A percentile compares a stretch with the other conserved stretches of the same genome.
These are phyloP conservation scores for Poliocrania exsul DNA, from an alignment of 2,797 vertebrate species.

Conservation along the genomic window DNA sequence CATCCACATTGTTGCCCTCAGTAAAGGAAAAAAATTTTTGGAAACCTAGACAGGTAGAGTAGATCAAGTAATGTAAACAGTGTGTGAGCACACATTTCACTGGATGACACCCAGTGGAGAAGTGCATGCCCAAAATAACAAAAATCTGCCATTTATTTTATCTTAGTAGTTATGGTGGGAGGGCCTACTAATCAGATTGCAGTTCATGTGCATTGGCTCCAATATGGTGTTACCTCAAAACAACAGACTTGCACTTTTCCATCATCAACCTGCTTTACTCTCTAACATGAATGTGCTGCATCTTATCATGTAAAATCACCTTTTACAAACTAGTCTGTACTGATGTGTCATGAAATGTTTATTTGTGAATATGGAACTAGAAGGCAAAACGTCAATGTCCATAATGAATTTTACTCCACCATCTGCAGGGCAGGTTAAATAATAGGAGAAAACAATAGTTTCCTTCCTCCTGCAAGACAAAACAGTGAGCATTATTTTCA, in stretches of 20 bases:
- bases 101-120: background rate
- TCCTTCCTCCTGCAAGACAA: background rate
- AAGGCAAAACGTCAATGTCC: background rate
- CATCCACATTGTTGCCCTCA: background rate
- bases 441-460: background rate
- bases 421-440: background rate
- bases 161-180: background rate
- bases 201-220: background rate
- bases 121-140: constrained; percentile 1
- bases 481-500: background rate
- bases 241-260: background rate
- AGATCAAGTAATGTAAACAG: background rate
- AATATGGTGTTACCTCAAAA: background rate
- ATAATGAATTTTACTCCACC: background rate
- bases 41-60: background rate
- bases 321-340: background rate
- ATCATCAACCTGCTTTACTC: background rate
- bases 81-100: background rate
- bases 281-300: background rate
- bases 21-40: background rate
- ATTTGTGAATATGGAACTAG: background rate
- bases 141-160: background rate
- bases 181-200: background rate
- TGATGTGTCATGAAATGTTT: background rate
- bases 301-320: background rate